Evolutionary conservation across 2,797 vertebrate species (phyloP).

Genomic region (Rhinoraja longicauda): DNA sequence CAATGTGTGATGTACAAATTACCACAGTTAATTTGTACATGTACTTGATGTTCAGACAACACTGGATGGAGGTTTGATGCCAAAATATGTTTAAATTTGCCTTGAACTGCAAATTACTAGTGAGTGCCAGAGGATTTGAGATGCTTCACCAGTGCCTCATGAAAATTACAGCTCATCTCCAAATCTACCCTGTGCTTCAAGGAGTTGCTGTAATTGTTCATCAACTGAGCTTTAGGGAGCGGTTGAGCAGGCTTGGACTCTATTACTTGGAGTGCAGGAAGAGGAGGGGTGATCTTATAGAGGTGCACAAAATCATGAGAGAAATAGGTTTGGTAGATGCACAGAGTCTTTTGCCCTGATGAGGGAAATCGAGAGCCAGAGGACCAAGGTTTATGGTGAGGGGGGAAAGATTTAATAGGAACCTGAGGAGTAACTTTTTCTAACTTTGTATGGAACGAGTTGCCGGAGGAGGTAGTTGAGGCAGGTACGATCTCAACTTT

Average conservation of each 20-base stretch:
- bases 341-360: too few species aligned
- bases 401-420: too few species aligned
- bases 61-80: background rate
- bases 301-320: too few species aligned
- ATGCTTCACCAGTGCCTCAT: background rate
- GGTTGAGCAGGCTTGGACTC: too few species aligned
- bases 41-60: background rate
- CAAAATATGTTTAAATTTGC: background rate
- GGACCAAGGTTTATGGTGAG: too few species aligned
- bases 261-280: background rate
- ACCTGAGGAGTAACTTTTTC: too few species aligned
- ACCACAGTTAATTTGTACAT: background rate
- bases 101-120: background rate
- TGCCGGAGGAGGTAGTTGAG: too few species aligned
- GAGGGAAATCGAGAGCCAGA: too few species aligned
- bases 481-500: too few species aligned
- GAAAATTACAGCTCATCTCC: background rate
- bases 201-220: background rate
- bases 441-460: too few species aligned
- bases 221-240: too few species aligned
- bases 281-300: background rate
- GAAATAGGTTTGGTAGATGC: too few species aligned
- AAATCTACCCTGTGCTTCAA: background rate
- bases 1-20: background rate
- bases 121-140: background rate